These are phyloP conservation scores for Melikaiella ostensackeni DNA, from an alignment of 2,888 invertebrate species.

Conservation along the genomic window DNA sequence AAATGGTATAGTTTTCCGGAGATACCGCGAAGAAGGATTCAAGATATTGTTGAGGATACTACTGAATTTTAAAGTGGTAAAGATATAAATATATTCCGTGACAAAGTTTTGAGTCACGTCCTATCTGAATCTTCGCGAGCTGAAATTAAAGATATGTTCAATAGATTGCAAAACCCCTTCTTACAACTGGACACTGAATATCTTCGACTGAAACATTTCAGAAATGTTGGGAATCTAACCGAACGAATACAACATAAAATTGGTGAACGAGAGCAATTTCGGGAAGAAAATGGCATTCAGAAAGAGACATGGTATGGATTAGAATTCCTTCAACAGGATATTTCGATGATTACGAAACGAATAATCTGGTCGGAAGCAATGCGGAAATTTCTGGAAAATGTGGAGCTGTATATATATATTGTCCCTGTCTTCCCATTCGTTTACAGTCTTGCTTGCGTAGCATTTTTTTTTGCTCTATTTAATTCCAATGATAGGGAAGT, in stretches of 20 bases:
- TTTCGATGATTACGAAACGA: no score
- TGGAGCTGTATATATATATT: no score
- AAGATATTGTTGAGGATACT: conserved; percentile 3
- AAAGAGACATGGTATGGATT: neutral
- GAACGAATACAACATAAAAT: neutral
- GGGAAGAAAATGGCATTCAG: neutral
- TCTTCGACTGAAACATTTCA: conserved; percentile 13
- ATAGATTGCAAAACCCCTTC: neutral
- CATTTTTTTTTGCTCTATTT: no score
- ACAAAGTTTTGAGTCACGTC: neutral
- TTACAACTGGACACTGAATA: conserved; percentile 5
- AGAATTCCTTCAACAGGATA: no score
- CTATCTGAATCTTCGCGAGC: neutral
- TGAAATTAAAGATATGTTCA: neutral
- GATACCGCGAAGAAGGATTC: neutral
- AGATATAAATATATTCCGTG: neutral
- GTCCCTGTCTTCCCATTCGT: no score
- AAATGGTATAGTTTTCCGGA: conserved; percentile 1
- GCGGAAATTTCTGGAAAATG: no score
- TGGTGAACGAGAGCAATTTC: conserved; percentile 7
- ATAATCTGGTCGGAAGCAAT: no score
- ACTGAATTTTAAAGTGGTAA: no score
- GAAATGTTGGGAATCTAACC: no score
- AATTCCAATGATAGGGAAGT: no score
- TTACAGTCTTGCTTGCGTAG: no score